Evolutionary conservation across 2,113 vertebrate species (phyloP), one percentile per base, ranked within the genome.

Genomic region (Thunnus maccoyii): DNA sequence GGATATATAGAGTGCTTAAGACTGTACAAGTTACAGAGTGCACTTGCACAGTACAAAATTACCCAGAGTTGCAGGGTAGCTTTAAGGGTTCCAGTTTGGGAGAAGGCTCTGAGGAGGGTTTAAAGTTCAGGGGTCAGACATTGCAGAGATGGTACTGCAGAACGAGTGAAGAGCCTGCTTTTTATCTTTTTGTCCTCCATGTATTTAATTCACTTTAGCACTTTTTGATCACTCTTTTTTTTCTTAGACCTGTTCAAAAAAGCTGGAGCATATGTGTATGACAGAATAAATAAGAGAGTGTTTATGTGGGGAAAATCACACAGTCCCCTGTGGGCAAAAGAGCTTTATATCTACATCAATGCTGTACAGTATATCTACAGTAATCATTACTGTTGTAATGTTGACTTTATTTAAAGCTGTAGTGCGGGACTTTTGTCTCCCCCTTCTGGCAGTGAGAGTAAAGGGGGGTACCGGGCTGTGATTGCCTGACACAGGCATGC

Each of bases 1-100:
- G 85, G 85, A 91, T 91, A 73, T 87, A 91, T 91, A 63, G 69
- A 62, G 86, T 69, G 82, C 87, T 91, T 85, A 88, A 88, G 66
- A 50, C 76, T 61, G 67, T n/a, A 44, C 18, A 11, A 83, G 65
- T 82, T 86, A 72, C 72, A 72, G 63, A 77, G 72, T 78, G 73
- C 72, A 73, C 81, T 63, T 84, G 64, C 65, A 20, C 81, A 18
- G 60, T 44, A 54, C 41, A 47, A 22, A 51, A 65, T 7, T 72
- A 76, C 82, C 70, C 0, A 8, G 69, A 80, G 65, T 75, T 20
- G 52, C 54, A 25, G 30, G 25, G 47, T 16, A 44, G 56, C 41
- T 77, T 74, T 84, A 56, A 66, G 75, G 66, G 50, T n/a, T 54
- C 46, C 27, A 2, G 27, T 75, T 72, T 73, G 25, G 66, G 32